These are phyloP conservation scores for Drosophila mulleri DNA, from an alignment of 2,888 invertebrate species.

Conservation along the genomic window DNA sequence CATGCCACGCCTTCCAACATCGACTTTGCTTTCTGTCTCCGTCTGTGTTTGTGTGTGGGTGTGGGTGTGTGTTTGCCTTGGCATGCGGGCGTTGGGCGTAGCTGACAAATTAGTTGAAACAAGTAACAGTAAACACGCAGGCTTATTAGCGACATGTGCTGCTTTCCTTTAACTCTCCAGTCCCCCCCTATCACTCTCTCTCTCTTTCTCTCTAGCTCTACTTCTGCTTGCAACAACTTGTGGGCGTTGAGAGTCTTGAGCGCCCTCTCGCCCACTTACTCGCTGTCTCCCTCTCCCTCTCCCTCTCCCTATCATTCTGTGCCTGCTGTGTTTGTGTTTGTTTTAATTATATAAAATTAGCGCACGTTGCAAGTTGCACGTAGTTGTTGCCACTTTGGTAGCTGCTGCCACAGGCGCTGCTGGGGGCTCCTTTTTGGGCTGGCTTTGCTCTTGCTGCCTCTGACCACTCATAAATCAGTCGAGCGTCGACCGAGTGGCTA, in stretches of 20 bases:
- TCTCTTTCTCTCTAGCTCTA: slow-evolving; percentile 5
- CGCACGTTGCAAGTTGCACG: slow-evolving; percentile 79
- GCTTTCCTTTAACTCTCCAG: slow-evolving; percentile 24
- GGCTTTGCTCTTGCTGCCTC: slow-evolving; percentile 13
- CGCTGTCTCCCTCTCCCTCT: neutral
- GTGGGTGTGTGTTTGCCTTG: slow-evolving; percentile 52
- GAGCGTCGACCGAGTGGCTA: slow-evolving; percentile 44
- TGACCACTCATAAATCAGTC: slow-evolving; percentile 73
- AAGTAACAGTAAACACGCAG: slow-evolving; percentile 77
- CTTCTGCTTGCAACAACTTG: slow-evolving; percentile 43
- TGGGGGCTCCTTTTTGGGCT: slow-evolving; percentile 3
- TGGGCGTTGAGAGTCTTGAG: slow-evolving; percentile 39
- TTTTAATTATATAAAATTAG: slow-evolving; percentile 78
- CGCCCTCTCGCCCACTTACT: neutral
- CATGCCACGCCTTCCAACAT: slow-evolving; percentile 51
- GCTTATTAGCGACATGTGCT: slow-evolving; percentile 77
- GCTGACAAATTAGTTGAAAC: slow-evolving; percentile 78
- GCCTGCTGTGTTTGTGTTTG: slow-evolving; percentile 67
- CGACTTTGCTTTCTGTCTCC: slow-evolving; percentile 12
- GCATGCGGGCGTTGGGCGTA: slow-evolving; percentile 73
- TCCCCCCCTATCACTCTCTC: neutral
- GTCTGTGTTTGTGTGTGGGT: slow-evolving; percentile 17
- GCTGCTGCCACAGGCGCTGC: slow-evolving; percentile 31
- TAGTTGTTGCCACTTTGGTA: slow-evolving; percentile 44
- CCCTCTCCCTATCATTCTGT: neutral